These are phyloP conservation scores for Maniola hyperantus DNA, from an alignment of 2,888 invertebrate species.

Conservation along the genomic window DNA sequence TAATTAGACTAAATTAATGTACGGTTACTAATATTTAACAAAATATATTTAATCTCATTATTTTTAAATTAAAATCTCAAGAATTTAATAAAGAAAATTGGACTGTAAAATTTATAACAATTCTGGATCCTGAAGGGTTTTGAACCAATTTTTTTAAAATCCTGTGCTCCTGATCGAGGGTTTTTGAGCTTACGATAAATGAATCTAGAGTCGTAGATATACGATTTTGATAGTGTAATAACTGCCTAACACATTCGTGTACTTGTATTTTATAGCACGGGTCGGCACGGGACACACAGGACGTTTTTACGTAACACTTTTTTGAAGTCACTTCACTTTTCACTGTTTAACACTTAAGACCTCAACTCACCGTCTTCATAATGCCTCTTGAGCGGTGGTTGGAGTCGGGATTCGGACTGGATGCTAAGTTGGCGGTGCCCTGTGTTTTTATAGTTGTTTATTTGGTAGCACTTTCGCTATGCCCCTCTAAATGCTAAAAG, in stretches of 20 bases:
- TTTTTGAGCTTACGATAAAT: background rate
- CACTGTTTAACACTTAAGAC: constrained; percentile 44
- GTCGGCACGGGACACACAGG: constrained; percentile 55
- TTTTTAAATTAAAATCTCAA: background rate
- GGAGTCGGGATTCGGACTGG: constrained; percentile 79
- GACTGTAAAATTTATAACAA: background rate
- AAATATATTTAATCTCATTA: background rate
- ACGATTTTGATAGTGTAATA: background rate
- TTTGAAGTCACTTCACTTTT: constrained; percentile 72
- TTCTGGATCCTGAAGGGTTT: background rate
- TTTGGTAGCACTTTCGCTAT: constrained; percentile 79
- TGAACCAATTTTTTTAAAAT: background rate
- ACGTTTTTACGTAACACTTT: constrained; percentile 54
- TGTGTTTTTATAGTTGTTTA: constrained; percentile 80
- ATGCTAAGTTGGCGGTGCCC: constrained; percentile 64
- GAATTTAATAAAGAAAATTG: background rate
- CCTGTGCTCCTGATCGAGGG: background rate
- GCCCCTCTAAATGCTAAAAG: constrained; percentile 69
- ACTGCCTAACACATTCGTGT: background rate
- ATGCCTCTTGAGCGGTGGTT: constrained; percentile 77
- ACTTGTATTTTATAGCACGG: background rate
- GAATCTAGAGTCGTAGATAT: background rate
- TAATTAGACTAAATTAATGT: too few species aligned
- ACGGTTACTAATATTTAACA: background rate
- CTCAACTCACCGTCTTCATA: constrained; percentile 79